Base-by-base conservation (phyloP, 1,140 invertebrate species). In the Rhopalosiphum padi region DNA sequence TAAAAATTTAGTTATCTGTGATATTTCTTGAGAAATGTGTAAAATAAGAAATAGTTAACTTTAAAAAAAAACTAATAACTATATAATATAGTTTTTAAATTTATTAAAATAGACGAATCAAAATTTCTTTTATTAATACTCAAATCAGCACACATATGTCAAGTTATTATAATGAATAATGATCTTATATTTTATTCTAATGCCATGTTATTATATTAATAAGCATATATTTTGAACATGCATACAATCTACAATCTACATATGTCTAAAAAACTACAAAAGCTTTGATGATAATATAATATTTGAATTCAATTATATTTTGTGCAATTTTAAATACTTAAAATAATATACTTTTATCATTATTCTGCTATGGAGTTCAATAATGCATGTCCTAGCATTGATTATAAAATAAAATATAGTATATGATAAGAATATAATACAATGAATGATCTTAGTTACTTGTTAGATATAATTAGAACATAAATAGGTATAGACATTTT, bases 201-300 rank as follows among this genome's bases (percentile, higher is more conserved):
- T 77, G n/a, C 18, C 5, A n/a, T 77, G 30, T 77, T 77, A 77
- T 77, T 77, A 77, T 77, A 77, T 77, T 77, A 77, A 77, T 77
- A 77, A 77, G 60, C 60, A 77, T 77, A 77, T 77, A n/a, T 77
- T 77, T 77, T 77, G 15, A 77, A 77, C 60, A 77, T 77, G 60
- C 60, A 35, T 35, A 77, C 60, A 18, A 68, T 68, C 60, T 68
- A 68, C 46, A 46, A 18, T 51, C 48, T 35, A 53, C 53, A n/a
- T 77, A 35, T n/a, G 11, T 77, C 30, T 68, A 68, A 77, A 48
- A n/a, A 77, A 77, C 60, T 77, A 77, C 30, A 77, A 77, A 77
- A 77, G 60, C 60, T 77, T 77, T 18, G 4, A 77, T 68, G 30
- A 68, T 1, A n/a, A 77, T n/a, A n/a, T 18, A n/a, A 41, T 41